Base-by-base conservation (phyloP, 2,888 invertebrate species). In the Amblyjoppa fuscipennis region DNA sequence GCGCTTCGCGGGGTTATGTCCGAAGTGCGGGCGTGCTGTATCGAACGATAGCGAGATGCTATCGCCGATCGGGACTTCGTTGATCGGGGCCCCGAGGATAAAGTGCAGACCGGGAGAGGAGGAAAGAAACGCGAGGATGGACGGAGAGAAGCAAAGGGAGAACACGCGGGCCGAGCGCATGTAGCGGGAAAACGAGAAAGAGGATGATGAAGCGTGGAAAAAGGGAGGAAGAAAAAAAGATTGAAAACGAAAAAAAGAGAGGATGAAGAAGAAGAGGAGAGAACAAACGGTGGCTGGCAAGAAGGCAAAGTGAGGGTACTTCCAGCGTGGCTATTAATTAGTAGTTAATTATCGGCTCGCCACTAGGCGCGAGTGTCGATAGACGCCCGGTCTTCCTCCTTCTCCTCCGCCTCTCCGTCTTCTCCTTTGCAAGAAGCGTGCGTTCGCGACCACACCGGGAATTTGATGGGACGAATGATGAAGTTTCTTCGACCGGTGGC, bases 311-410 rank as follows among this genome's bases (percentile, higher is more conserved):
- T 87, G 87, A 88, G 84, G 86, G 84, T 84, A 34, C 59, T 61
- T 77, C 84, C 71, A 81, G 76, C 80, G 81, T 81, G 87, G 87
- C 89, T 90, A 91, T 91, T 91, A 91, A 91, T 91, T 91, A 90
- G 86, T 88, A 66, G 84, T 89, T 91, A 89, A 90, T 91, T 91
- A 90, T 90, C 87, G 82, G 49, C 70, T 71, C 73, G 83, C 84
- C 87, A 85, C 86, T 85, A 76, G 76, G 68, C 51, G 76, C 73
- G 84, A 88, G 84, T 87, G 89, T 87, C 89, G 87, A 89, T 88
- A 87, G 85, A 69, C 56, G 59, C 66, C 25, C 9, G n/a, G 20
- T 31, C 69, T 59, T 25, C 28, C 56, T 56, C 11, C 28, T 75
- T 31, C 28, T 34, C 16, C 34, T 5, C 64, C 56, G 28, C 59